Base-by-base conservation (phyloP, 2,113 vertebrate genomes). In the Lagopus leucura region DNA sequence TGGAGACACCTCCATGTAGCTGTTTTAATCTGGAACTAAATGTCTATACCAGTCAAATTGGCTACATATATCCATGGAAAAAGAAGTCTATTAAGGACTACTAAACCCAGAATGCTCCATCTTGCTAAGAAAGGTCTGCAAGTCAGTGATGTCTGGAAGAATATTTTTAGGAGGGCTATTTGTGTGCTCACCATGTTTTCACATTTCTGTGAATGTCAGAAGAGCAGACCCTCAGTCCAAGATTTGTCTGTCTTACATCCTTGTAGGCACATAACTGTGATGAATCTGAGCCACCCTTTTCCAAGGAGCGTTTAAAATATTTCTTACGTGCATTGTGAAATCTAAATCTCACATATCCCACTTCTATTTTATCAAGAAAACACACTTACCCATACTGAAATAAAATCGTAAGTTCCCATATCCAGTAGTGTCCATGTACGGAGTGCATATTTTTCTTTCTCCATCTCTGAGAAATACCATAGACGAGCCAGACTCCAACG, bases 381-480 rank as follows among this genome's bases (percentile, higher is more conserved):
- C 54, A 60, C 89, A 97, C 98, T 92, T 96, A 99, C 99, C 99
- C 99, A 99, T 99, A 66, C 98, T 97, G 58, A 99, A 99, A 97
- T 99, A 97, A 97, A 99, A 99, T 43, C 99, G 98, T 64, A 99
- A 98, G 97, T 99, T 99, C 82, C 99, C 99, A 27, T 98, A 99
- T 52, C 98, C 97, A 0, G 98, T 99, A 58, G 98, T 98, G 94
- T 99, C 99, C 96, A 99, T 97, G 94, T 98, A 99, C 0, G 99
- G 99, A 24, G 99, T 99, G 78, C 99, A 99, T 79, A 99, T 91
- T 95, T 98, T 98, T 85, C 99, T 99, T 85, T 98, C 98, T 69
- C 98, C 99, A 8, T 99, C 98, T 94, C 96, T 98, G 79, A 99
- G 98, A 94, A 99, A 99, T 73, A 99, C 98, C 50, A 99, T 67